phyloP scores from a whole-genome alignment of 2,113 vertebrate genomes.

The Centrocercus urophasianus region DNA sequence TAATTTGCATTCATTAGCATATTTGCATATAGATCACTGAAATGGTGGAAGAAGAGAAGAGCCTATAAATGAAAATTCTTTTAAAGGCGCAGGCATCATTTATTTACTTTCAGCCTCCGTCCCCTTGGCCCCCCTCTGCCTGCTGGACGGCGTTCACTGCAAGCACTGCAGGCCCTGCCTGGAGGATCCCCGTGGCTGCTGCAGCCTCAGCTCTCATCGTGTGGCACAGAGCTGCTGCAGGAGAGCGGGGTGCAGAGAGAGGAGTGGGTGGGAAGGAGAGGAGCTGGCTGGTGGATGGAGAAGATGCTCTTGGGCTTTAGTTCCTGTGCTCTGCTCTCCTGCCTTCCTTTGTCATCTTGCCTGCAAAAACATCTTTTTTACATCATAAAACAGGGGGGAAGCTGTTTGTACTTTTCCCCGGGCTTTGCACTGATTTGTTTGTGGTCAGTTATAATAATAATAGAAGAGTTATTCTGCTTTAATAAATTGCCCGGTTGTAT shows the following conservation, averaged over 20 bases:
- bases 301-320: background rate
- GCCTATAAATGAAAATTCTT: conserved; percentile 88
- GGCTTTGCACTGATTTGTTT: background rate
- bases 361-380: background rate
- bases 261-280: background rate
- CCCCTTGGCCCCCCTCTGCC: background rate
- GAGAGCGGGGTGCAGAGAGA: background rate
- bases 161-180: background rate
- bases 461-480: background rate
- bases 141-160: background rate
- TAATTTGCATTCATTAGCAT: conserved; percentile 91
- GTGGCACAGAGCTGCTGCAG: background rate
- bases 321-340: background rate
- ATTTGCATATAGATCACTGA: conserved; percentile 91
- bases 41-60: conserved; percentile 87
- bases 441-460: conserved; percentile 1
- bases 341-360: background rate
- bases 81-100: conserved; percentile 83
- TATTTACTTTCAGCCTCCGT: background rate
- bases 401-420: background rate
- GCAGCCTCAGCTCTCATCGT: background rate
- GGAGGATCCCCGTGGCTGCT: background rate
- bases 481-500: background rate
- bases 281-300: background rate
- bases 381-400: background rate